phyloP scores from a whole-genome alignment of 2,113 vertebrate species.

The Platanista minor region DNA sequence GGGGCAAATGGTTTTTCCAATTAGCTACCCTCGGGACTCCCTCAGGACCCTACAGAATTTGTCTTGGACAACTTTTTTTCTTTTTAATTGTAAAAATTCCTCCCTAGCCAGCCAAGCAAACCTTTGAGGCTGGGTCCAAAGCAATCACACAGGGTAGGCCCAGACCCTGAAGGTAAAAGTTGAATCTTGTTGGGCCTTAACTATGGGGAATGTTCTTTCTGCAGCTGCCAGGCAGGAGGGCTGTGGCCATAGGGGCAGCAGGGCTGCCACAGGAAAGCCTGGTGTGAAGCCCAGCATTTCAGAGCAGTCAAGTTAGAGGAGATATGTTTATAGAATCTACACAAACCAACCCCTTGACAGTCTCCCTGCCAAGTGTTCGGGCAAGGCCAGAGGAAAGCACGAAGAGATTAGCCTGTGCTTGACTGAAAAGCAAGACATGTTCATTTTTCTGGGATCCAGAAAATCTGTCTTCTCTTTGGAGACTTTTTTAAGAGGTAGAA shows the following conservation, averaged over 20 bases:
- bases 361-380: accelerated
- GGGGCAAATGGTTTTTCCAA: conserved; percentile 75
- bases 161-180: conserved; percentile 3
- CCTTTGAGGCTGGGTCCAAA: conserved; percentile 16
- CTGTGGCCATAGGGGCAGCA: conserved; percentile 64
- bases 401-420: neutral
- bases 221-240: conserved; percentile 72
- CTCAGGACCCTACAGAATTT: conserved; percentile 52
- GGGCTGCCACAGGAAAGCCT: conserved; percentile 14
- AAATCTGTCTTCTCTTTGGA: neutral
- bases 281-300: neutral
- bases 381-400: neutral
- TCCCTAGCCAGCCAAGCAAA: neutral
- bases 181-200: conserved; percentile 42
- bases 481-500: neutral
- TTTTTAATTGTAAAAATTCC: conserved; percentile 2
- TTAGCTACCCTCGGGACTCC: conserved; percentile 80
- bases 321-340: neutral
- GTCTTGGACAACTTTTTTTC: conserved; percentile 42
- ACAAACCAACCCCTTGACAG: neutral
- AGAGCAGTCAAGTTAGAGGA: neutral
- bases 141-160: conserved; percentile 57
- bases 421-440: neutral
- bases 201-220: conserved; percentile 70
- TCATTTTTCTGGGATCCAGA: neutral